Evolutionary conservation across 2,888 invertebrate species (phyloP), one percentile per base, ranked within the genome.

Genomic region (Cephus pygmeus): DNA sequence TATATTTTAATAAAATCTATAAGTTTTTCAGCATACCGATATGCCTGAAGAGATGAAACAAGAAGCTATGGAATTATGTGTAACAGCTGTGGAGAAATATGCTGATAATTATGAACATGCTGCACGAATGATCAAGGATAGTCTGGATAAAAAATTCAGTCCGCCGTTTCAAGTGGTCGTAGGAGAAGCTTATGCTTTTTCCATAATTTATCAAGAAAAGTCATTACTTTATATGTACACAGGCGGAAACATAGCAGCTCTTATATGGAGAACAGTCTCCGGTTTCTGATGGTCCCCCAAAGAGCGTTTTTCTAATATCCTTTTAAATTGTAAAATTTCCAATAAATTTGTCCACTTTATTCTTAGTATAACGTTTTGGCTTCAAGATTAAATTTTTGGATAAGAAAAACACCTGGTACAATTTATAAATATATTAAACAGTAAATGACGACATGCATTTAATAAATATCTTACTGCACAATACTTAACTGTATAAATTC

Each of bases 121-220:
- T 0, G 98, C 99, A n/a, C 95, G 94, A 85, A 95, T 97, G 94
- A 97, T 99, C 77, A 99, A 99, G 92, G 98, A 99, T 87, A 94
- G 95, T 73, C 95, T 99, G 96, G 99, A 99, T 92, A 98, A 98
- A 92, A 98, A 97, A 91, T 98, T 97, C 91, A 98, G 98, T 4
- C 95, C 97, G 0, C 87, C 90, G 0, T 91, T 90, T 80, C 96
- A 97, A 79, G 98, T 98, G 95, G 96, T 98, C 0, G 96, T 99
- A 6, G 99, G 99, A 11, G 98, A 99, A 93, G 97, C 97, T 79
- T 98, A 95, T 92, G 98, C 98, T 73, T 98, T 98, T 92, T 97
- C 98, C 91, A 94, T 98, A 80, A 97, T 97, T 1, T 97, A 98
- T 91, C 98, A 98, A 92, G 95, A 96, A 80, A 96, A 96, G 90